Evolutionary conservation across 2,113 vertebrate species (phyloP), one percentile per base, ranked within the genome.

Genomic region (Urocitellus parryii): DNA sequence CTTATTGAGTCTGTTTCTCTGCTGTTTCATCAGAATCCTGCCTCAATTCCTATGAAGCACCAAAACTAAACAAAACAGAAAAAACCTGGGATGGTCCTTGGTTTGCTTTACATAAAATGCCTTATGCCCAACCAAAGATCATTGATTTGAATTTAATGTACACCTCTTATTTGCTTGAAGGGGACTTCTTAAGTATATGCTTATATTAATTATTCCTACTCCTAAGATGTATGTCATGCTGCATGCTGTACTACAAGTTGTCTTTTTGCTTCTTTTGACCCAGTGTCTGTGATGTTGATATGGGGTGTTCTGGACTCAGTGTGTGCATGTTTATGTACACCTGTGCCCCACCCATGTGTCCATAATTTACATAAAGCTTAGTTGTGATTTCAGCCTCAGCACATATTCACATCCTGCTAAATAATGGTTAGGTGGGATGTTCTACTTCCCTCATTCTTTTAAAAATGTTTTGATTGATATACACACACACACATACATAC

Each of bases 341-440:
- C 34, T 20, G 8, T 18, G 34, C 8, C 3, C 34, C 12, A 5
- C 48, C 27, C 8, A 2, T 0, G 0, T 34, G 12, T 3, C 24
- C 2, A 0, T 82, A 53, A 45, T 17, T 63, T 29, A 9, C 65
- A 0, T n/a, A 1, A 17, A 32, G 18, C 27, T 24, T 27, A 1
- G 13, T 73, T 61, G 39, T 22, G 65, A 48, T 53, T 32, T 67
- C 1, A 29, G 77, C 27, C 1, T 1, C 4, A 25, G n/a, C 4
- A 29, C 3, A 13, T 12, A 8, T 20, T 37, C 9, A 29, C 20
- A 45, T 0, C 3, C 1, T 18, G 25, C 58, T 3, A 18, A 6
- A 3, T 1, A 0, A 1, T 7, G 9, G 22, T 12, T 17, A 91
- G 56, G 32, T 37, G 3, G 5, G 0, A 56, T 22, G 13, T 16